A percentile compares a stretch with the other conserved stretches of the same genome.
phyloP scores from a whole-genome alignment of 2,113 vertebrate genomes.

The Ammospiza caudacuta region DNA sequence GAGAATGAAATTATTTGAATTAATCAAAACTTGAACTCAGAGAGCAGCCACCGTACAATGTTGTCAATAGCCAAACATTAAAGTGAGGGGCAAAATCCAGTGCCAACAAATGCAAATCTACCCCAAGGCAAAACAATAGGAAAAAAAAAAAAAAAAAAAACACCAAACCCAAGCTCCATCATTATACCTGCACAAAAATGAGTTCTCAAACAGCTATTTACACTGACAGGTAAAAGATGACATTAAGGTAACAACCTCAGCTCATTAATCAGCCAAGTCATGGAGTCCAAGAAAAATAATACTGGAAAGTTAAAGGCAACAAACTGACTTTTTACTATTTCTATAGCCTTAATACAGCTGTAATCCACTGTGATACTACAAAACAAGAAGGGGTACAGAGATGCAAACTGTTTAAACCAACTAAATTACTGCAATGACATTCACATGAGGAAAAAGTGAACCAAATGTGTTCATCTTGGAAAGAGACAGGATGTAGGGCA shows the following conservation, averaged over 20 bases:
- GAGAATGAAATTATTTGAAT: neutral
- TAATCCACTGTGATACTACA: neutral
- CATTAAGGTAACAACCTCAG: neutral
- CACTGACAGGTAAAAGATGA: neutral
- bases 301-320: neutral
- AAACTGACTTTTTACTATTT: neutral
- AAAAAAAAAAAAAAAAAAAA: neutral
- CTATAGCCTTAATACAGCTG: neutral
- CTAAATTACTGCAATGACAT: neutral
- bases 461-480: neutral
- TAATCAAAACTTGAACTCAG: neutral
- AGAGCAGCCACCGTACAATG: neutral
- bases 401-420: neutral
- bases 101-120: neutral
- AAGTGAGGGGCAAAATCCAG: neutral
- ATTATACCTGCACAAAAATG: neutral
- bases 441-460: neutral
- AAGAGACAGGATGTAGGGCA: neutral
- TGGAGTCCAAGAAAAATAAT: neutral
- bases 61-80: neutral
- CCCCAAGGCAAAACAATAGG: neutral
- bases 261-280: neutral
- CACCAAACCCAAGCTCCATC: accelerated
- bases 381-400: neutral
- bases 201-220: neutral